Evolutionary conservation across 37 sponge, comb jelly and placozoan genomes (phyloP), one percentile per base, ranked within the genome.

Genomic region (Tethya wilhelma): DNA sequence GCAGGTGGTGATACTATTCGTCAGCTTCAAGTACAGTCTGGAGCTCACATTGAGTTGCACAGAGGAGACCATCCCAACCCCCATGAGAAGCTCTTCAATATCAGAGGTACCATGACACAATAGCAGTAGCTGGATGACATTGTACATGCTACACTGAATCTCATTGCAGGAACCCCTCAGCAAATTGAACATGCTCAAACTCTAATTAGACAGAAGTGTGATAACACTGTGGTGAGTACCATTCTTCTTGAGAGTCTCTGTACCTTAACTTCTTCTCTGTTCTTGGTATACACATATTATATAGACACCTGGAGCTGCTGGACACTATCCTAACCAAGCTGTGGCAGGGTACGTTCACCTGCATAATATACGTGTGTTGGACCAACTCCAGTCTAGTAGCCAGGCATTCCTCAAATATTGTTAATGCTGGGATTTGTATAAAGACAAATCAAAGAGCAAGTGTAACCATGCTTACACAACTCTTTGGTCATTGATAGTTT

Each of bases 1-100:
- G 1, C 74, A 97, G 97, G 99, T 69, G 99, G 99, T 32, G 99
- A 96, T 38, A 98, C 94, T n/a, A 94, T 98, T 67, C 87, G 94
- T 26, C 85, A 87, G 68, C 78, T 98, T 19, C 93, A 92, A 56
- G 82, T 91, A 39, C 94, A 98, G 73, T 88, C 90, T 56, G 96
- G 96, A 66, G 90, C 93, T n/a, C 96, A 96, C 71, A 93, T 98
- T 40, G 99, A 96, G 75, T 73, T 98, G 43, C 77, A 89, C 45
- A 72, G 90, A 65, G 90, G 84, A 65, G 60, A 86, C 14, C 88
- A 89, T 12, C 92, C 84, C 19, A 89, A 86, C 60, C 86, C 91
- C 6, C 33, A 83, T 38, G 87, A 91, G 72, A 91, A 89, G 77
- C 56, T 93, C 4, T 98, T 98, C 84, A 93, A 90, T 44, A 79